Conservation (phyloP, 2,797 vertebrate species). For the Acrossocheilus fasciatus region DNA sequence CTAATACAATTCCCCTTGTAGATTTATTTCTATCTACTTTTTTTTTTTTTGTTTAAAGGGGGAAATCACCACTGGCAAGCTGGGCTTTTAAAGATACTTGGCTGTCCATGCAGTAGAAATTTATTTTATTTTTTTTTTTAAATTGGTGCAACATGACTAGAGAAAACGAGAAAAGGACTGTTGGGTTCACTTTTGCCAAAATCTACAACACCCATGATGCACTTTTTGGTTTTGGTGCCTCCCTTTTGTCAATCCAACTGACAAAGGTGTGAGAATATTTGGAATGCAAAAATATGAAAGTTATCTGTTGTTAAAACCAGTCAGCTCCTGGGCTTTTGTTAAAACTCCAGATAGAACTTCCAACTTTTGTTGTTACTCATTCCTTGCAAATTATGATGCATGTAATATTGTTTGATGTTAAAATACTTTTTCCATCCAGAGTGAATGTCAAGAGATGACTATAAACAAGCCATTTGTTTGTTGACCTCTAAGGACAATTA, state of each 20-base stretch:
- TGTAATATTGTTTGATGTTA: background rate
- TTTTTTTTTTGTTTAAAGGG: background rate
- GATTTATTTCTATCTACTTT: background rate
- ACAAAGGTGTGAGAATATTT: background rate
- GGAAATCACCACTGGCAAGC: background rate
- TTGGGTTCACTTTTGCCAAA: background rate
- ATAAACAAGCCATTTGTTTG: conserved; percentile 27
- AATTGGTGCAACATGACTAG: background rate
- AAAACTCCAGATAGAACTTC: background rate
- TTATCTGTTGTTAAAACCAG: background rate
- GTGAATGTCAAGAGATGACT: background rate
- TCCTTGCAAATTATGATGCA: background rate
- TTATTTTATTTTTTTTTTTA: background rate
- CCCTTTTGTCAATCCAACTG: background rate
- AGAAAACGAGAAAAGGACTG: background rate
- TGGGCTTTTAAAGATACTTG: background rate
- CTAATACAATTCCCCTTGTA: conserved; percentile 2
- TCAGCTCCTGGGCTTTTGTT: too few species aligned
- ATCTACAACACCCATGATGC: background rate
- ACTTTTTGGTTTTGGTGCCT: background rate
- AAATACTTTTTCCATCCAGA: background rate
- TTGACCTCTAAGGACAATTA: background rate
- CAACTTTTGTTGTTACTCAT: background rate
- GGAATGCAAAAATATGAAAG: background rate
- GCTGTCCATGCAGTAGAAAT: background rate